phyloP scores from a whole-genome alignment of 2,888 invertebrate genomes.

The Arenicola marina region DNA sequence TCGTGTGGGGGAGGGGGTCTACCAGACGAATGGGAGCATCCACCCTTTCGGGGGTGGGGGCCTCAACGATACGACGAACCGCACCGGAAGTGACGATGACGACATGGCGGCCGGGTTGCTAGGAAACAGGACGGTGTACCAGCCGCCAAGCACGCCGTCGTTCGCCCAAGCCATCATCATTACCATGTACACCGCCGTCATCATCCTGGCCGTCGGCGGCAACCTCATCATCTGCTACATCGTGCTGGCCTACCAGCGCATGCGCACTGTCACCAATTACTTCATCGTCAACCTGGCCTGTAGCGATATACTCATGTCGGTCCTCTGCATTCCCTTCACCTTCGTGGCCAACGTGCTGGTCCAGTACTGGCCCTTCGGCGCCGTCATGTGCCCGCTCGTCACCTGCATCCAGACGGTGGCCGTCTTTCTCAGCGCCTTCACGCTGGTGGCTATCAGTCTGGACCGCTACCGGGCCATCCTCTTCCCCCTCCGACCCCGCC shows the following conservation, averaged over 20 bases:
- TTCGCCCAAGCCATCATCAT: constrained; percentile 50
- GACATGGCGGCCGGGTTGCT: no score
- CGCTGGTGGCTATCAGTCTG: constrained; percentile 85
- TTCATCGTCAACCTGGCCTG: constrained; percentile 61
- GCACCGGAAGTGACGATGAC: no score
- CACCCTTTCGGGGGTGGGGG: no score
- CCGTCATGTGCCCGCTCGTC: constrained; percentile 79
- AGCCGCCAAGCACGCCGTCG: neutral
- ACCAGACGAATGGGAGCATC: no score
- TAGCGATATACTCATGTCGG: constrained; percentile 62
- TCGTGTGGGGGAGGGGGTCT: no score
- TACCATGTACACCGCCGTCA: constrained; percentile 61
- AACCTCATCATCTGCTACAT: constrained; percentile 40
- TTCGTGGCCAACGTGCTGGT: constrained; percentile 77
- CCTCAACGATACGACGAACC: no score
- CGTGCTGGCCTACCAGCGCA: constrained; percentile 14
- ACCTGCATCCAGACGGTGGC: constrained; percentile 73
- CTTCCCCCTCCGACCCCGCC: constrained; percentile 73
- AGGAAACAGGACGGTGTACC: no score
- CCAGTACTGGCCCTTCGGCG: constrained; percentile 86
- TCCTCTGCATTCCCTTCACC: constrained; percentile 64
- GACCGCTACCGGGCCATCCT: constrained; percentile 90
- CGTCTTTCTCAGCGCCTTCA: constrained; percentile 80
- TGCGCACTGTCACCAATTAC: constrained; percentile 73
- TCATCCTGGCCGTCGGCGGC: constrained; percentile 61